A percentile compares a stretch with the other conserved stretches of the same genome.
Conservation (phyloP, 2,888 invertebrate species). For the Torymus aiolomorphi region DNA sequence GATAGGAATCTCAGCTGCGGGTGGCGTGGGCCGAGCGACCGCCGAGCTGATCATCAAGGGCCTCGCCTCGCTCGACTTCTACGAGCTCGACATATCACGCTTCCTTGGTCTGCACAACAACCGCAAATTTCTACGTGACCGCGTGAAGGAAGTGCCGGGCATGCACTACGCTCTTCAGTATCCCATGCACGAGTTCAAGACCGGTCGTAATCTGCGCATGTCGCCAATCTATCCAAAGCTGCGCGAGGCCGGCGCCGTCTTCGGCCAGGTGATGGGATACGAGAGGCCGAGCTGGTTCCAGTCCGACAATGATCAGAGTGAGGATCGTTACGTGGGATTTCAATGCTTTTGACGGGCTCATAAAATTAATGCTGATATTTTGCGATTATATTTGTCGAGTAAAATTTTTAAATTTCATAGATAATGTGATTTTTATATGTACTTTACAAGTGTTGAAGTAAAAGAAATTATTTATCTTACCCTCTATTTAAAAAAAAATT, state of each 20-base stretch:
- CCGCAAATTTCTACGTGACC: conserved; percentile 91
- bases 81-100: conserved; percentile 91
- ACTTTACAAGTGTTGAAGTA: neutral
- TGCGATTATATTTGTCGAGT: too few relatives aligned
- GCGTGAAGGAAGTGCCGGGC: conserved; percentile 95
- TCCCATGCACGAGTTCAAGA: conserved; percentile 90
- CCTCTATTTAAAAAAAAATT: neutral
- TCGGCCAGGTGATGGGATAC: conserved; percentile 98
- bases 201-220: conserved; percentile 92
- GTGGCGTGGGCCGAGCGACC: conserved; percentile 94
- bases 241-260: conserved; percentile 93
- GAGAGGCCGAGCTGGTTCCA: conserved; percentile 96
- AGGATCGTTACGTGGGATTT: conserved; percentile 10
- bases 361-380: too few relatives aligned
- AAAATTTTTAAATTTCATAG: too few relatives aligned
- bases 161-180: conserved; percentile 89
- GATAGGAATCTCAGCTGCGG: conserved; percentile 95
- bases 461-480: neutral
- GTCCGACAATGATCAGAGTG: conserved; percentile 76
- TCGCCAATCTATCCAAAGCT: conserved; percentile 96
- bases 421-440: too few relatives aligned
- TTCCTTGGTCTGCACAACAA: conserved; percentile 97
- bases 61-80: conserved; percentile 88
- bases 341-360: too few relatives aligned
- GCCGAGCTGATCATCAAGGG: conserved; percentile 92